Evolutionary conservation across 1,140 invertebrate species (phyloP), one percentile per base, ranked within the genome.

Genomic region (Rhagoletis pomonella): DNA sequence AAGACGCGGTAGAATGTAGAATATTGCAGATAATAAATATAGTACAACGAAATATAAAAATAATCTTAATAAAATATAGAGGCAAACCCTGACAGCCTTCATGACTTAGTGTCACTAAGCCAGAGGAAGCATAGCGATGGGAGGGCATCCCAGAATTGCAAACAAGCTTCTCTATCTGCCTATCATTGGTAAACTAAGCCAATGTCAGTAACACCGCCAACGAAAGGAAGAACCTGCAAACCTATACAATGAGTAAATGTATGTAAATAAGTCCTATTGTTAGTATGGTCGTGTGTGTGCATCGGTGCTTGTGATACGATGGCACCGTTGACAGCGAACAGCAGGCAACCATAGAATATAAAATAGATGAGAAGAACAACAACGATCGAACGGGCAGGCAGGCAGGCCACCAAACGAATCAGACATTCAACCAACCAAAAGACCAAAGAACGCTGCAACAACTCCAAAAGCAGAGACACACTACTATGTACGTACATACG

Each of bases 111-210:
- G n/a, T 55, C 47, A 81, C 17, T 81, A 81, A 81, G 73, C 73
- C 55, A 55, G 73, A 19, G 69, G 69, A n/a, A 50, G n/a, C 29
- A 29, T 29, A 29, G 29, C 47, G 69, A 47, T 42, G 44, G 17
- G 69, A 12, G 19, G 14, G 42, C 29, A 86, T 50, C 19, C 29
- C 39, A 86, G 64, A 67, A 86, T 86, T 42, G 47, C 60, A 67
- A 86, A 50, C 58, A 86, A 86, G 62, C 59, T 50, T 85, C 59
- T 85, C 42, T 55, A 73, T 73, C 65, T 87, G 39, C 42, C 86
- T 87, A 77, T 87, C 86, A 87, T 77, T 81, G 86, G 67, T 17
- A 87, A 77, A 87, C 86, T 87, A 67, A 81, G 86, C 86, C 67
- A 87, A 87, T 87, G 86, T 77, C 67, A 87, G 67, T 47, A 19